Conservation (phyloP, 2,113 vertebrate genomes). For the Variabilichromis moorii region DNA sequence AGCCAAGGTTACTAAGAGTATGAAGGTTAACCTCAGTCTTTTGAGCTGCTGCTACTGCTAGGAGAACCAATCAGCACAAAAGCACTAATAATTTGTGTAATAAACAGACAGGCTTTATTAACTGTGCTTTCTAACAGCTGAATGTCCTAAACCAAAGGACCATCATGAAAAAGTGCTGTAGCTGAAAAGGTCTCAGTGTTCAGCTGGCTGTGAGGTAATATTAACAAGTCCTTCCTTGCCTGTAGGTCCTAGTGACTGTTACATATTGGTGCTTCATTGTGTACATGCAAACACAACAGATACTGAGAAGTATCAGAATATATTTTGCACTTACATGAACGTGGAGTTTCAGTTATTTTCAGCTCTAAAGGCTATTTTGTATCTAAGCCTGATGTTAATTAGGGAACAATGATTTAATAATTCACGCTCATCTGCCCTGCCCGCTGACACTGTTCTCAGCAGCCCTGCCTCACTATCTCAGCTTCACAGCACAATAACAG, state of each 20-base stretch:
- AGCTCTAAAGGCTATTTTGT: slow-evolving; percentile 10
- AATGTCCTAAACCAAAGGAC: slow-evolving; percentile 5
- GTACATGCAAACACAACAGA: background rate
- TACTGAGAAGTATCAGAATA: background rate
- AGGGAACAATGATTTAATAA: slow-evolving; percentile 55
- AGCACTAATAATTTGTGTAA: slow-evolving; percentile 2
- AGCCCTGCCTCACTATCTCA: background rate
- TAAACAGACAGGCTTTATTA: background rate
- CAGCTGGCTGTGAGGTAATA: slow-evolving; percentile 27
- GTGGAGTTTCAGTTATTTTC: slow-evolving; percentile 9
- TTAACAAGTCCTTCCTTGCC: background rate
- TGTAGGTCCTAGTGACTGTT: background rate
- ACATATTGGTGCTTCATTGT: background rate
- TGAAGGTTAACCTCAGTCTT: background rate
- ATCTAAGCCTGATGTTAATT: slow-evolving; percentile 50
- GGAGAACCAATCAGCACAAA: background rate
- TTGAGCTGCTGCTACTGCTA: background rate
- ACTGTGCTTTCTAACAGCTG: background rate
- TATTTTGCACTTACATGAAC: background rate
- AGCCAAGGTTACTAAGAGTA: background rate
- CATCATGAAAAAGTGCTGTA: slow-evolving; percentile 18
- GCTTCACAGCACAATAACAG: slow-evolving; percentile 35
- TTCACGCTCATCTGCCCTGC: slow-evolving; percentile 43
- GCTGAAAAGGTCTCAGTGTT: slow-evolving; percentile 33
- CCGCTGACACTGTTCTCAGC: slow-evolving; percentile 40